Evolutionary conservation across 1,140 invertebrate genomes (phyloP).

Genomic region (Physella acuta): DNA sequence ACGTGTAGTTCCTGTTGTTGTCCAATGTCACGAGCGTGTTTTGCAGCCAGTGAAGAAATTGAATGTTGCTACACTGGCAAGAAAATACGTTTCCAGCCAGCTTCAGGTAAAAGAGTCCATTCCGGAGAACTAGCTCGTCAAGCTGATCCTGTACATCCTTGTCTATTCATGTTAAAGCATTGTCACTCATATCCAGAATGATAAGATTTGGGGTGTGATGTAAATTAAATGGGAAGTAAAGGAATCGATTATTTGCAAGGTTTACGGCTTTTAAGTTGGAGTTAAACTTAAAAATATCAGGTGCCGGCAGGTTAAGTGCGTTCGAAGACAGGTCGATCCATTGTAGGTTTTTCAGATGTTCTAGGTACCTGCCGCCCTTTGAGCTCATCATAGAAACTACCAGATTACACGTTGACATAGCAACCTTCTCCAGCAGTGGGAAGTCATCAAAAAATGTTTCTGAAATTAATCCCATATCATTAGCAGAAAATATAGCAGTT

Average conservation of each 20-base stretch:
- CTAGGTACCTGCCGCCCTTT: background rate
- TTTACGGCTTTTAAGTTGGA: background rate
- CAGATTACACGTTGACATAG: background rate
- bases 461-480: background rate
- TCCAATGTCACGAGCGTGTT: background rate
- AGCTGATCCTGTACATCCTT: background rate
- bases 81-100: slow-evolving; percentile 8
- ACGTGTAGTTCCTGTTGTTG: too few species aligned
- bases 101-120: background rate
- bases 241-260: slow-evolving; percentile 1
- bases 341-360: background rate
- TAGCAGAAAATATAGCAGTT: background rate
- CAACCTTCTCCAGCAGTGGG: background rate
- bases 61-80: background rate
- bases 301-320: background rate
- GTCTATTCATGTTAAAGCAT: background rate
- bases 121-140: background rate
- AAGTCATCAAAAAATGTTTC: slow-evolving; percentile 6
- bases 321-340: slow-evolving; percentile 5
- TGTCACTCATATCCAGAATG: background rate
- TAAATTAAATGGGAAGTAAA: slow-evolving; percentile 4
- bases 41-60: background rate
- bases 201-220: background rate
- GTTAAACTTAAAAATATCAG: background rate
- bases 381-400: background rate